Evolutionary conservation across 2,113 vertebrate species (phyloP).

Genomic region (Leuciscus idus): DNA sequence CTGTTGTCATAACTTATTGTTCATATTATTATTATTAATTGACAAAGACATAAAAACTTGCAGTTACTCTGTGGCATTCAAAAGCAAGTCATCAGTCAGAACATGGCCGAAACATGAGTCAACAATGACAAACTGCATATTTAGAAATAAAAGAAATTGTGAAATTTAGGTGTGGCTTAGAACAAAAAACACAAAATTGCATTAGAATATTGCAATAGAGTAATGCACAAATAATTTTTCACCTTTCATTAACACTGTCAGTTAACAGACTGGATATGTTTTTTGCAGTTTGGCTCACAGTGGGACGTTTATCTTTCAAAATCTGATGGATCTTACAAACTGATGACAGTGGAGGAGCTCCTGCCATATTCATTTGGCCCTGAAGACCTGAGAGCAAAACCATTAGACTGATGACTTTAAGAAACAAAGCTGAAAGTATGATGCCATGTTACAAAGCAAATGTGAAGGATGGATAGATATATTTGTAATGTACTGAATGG

Average conservation of each 20-base stretch:
- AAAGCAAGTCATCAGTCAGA: too few relatives aligned
- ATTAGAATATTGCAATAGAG: background rate
- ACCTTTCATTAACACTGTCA: background rate
- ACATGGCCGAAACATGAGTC: background rate
- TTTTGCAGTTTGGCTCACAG: conserved; percentile 79
- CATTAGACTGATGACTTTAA: background rate
- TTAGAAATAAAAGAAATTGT: background rate
- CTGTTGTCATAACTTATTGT: too few relatives aligned
- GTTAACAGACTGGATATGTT: too few relatives aligned
- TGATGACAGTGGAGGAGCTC: conserved; percentile 75
- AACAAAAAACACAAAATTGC: background rate
- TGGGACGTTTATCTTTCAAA: conserved; percentile 82
- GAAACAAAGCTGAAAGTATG: too few relatives aligned
- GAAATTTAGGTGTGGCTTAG: background rate
- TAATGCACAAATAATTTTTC: too few relatives aligned
- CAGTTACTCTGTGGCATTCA: too few relatives aligned
- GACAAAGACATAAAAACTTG: too few relatives aligned
- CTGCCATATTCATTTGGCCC: conserved; percentile 82
- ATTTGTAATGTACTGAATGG: background rate
- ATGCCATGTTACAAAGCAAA: background rate
- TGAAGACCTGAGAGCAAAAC: conserved; percentile 65
- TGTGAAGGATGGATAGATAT: background rate
- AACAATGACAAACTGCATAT: background rate
- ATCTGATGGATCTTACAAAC: conserved; percentile 69
- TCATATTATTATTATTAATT: too few relatives aligned